Percentiles rank a stretch among this genome's conserved stretches.
These are phyloP conservation scores for Panorpa germanica DNA, from an alignment of 2,888 invertebrate genomes.

Conservation along the genomic window DNA sequence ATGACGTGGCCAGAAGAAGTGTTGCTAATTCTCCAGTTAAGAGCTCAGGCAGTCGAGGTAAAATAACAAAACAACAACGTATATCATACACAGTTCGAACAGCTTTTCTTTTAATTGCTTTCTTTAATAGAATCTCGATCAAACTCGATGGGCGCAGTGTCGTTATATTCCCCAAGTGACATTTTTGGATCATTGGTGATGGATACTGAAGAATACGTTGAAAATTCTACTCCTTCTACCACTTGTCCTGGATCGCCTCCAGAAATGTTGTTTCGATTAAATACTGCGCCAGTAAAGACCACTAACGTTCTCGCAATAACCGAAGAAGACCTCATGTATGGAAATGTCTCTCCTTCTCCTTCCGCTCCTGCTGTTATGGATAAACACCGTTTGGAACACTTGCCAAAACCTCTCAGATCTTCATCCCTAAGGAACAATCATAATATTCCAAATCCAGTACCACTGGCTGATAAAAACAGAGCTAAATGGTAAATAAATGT, in stretches of 20 bases:
- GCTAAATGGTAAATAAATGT: too few species aligned
- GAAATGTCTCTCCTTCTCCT: constrained; percentile 21
- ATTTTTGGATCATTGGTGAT: constrained; percentile 34
- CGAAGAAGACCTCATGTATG: too few species aligned
- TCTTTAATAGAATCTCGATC: constrained; percentile 39
- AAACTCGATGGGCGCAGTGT: constrained; percentile 43
- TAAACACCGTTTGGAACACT: too few species aligned
- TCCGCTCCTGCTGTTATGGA: constrained; percentile 26
- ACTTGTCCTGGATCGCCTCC: background rate
- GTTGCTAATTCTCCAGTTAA: constrained; percentile 57
- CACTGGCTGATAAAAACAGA: too few species aligned
- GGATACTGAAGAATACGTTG: constrained; percentile 34
- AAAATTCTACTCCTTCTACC: too few species aligned
- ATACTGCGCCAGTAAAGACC: constrained; percentile 11
- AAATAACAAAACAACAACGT: constrained; percentile 9
- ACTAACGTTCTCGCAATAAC: background rate
- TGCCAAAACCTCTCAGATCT: too few species aligned
- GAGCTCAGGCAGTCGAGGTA: constrained; percentile 20
- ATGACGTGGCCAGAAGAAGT: constrained; percentile 63
- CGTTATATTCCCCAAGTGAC: constrained; percentile 33
- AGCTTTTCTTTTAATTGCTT: constrained; percentile 4
- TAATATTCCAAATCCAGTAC: too few species aligned
- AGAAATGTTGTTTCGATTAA: constrained; percentile 8
- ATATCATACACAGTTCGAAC: background rate
- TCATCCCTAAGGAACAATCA: too few species aligned